Percentiles rank a stretch among this genome's conserved stretches.
These are phyloP conservation scores for Eospalax fontanierii DNA, from an alignment of 2,797 vertebrate genomes.

Conservation along the genomic window DNA sequence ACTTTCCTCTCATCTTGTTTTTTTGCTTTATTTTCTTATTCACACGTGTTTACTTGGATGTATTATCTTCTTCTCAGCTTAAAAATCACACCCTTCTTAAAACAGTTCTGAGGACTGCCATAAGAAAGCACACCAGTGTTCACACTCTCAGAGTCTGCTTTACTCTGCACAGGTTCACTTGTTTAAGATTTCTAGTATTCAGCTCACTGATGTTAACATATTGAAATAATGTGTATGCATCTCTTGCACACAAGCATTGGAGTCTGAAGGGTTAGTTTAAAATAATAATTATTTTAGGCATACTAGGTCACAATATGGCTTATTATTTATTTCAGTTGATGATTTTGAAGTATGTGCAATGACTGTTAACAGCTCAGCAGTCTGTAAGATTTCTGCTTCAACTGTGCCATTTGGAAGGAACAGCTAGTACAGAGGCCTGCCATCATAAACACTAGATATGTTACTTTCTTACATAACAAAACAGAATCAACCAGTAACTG, in stretches of 20 bases:
- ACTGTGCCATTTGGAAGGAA: slow-evolving; percentile 43
- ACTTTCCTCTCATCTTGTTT: slow-evolving; percentile 55
- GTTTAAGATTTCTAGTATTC: slow-evolving; percentile 35
- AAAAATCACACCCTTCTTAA: neutral
- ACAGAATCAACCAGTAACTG: neutral
- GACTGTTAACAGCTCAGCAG: neutral
- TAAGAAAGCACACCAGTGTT: neutral
- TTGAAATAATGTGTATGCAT: neutral
- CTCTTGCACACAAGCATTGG: neutral
- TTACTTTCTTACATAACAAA: slow-evolving; percentile 9
- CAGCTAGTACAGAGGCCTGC: neutral
- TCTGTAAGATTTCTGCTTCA: slow-evolving; percentile 35
- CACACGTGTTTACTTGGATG: neutral
- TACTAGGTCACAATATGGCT: neutral
- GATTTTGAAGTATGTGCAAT: slow-evolving; percentile 43
- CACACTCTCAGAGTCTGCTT: neutral
- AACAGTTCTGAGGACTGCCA: neutral
- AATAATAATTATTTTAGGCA: neutral
- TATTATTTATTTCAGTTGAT: neutral
- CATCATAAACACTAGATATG: neutral
- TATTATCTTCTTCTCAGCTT: slow-evolving; percentile 52
- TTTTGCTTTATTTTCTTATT: slow-evolving; percentile 44
- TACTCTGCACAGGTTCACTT: neutral
- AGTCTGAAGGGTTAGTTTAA: neutral
- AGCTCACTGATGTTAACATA: slow-evolving; percentile 1